Percentiles rank a stretch among this genome's conserved stretches.
These are phyloP conservation scores for Hapalemur alaotrensis DNA, from an alignment of 2,797 vertebrate species.

Conservation along the genomic window DNA sequence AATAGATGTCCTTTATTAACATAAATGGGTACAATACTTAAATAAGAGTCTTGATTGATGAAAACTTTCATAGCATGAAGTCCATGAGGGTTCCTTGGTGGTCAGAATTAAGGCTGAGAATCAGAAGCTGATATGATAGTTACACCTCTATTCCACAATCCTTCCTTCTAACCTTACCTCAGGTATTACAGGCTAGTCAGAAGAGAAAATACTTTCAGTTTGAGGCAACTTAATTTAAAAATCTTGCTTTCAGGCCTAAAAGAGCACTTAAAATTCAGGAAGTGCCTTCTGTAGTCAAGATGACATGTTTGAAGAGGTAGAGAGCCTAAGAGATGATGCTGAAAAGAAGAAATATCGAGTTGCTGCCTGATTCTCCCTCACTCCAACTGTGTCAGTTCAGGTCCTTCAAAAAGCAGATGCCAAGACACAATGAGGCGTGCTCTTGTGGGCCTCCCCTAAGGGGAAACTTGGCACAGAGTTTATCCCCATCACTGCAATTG, in stretches of 20 bases:
- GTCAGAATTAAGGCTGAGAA: background rate
- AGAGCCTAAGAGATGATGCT: background rate
- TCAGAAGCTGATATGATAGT: background rate
- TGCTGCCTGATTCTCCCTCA: background rate
- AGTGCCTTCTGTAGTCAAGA: background rate
- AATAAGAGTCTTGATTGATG: background rate
- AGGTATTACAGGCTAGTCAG: background rate
- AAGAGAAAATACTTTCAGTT: background rate
- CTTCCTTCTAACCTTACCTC: background rate
- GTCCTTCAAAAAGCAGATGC: background rate
- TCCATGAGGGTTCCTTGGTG: background rate
- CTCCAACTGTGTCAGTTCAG: background rate
- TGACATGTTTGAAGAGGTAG: background rate
- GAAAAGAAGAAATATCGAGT: background rate
- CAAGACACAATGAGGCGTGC: background rate
- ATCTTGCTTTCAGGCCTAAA: background rate
- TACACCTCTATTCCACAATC: background rate
- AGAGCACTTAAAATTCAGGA: background rate
- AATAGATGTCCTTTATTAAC: background rate
- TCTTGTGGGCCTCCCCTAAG: background rate
- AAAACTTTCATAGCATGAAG: background rate
- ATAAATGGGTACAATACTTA: background rate
- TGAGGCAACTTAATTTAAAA: background rate
- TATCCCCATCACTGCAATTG: background rate
- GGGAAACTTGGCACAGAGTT: background rate